Conservation (phyloP, 1,140 invertebrate genomes). For the Monomorium pharaonis region DNA sequence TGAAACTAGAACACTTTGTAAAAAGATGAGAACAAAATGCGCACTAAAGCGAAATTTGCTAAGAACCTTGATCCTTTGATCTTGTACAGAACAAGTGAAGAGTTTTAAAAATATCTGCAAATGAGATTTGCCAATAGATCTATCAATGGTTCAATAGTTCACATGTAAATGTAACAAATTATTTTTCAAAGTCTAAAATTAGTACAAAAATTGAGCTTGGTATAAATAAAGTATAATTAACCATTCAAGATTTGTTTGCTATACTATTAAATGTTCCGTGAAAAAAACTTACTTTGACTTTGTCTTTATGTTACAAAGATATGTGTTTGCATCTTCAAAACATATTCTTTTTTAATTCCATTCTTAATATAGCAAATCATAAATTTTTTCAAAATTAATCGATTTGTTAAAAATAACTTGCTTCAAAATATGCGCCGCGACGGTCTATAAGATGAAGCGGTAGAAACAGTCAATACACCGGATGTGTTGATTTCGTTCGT, state of each 20-base stretch:
- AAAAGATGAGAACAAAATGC: constrained; percentile 41
- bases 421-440: background rate
- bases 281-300: background rate
- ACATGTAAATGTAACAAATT: background rate
- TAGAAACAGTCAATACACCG: background rate
- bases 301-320: background rate
- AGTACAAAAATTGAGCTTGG: background rate
- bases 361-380: no score
- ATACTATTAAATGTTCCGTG: background rate
- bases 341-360: background rate
- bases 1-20: constrained; percentile 23
- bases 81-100: background rate
- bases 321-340: background rate
- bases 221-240: background rate
- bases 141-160: background rate
- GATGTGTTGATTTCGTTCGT: constrained; percentile 38
- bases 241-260: background rate
- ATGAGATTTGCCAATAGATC: background rate
- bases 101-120: constrained; percentile 33
- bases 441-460: background rate
- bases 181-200: background rate
- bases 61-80: constrained; percentile 32
- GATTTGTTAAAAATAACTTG: background rate
- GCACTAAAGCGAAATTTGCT: constrained; percentile 39
- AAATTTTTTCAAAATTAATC: background rate